Percentiles rank a stretch among this genome's conserved stretches.
Conservation (phyloP, 1,140 invertebrate species). For the Drosophila grimshawi region DNA sequence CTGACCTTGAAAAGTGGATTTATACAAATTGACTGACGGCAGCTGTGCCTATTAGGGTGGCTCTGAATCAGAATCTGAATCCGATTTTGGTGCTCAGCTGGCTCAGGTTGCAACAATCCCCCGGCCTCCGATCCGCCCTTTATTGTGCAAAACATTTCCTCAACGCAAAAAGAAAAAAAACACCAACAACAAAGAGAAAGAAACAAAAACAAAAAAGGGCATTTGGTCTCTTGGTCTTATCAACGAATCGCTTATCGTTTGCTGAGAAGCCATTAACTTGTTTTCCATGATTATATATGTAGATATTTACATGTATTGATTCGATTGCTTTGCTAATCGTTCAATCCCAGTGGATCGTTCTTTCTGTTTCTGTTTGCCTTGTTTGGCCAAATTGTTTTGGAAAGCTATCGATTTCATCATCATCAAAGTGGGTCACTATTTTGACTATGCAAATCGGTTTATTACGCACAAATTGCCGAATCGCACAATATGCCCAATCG, state of each 20-base stretch:
- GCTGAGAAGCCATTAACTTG: constrained; percentile 59
- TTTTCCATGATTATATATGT: constrained; percentile 22
- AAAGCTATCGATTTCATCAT: constrained; percentile 59
- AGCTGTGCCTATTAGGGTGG: constrained; percentile 67
- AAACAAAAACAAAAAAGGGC: constrained; percentile 4
- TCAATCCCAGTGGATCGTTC: constrained; percentile 58
- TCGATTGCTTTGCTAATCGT: constrained; percentile 65
- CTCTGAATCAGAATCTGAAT: constrained; percentile 5
- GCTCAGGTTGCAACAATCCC: constrained; percentile 55
- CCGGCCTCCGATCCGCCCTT: constrained; percentile 23
- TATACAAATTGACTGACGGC: constrained; percentile 68
- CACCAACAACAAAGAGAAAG: background rate
- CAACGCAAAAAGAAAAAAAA: constrained; percentile 17
- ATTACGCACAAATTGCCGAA: constrained; percentile 38
- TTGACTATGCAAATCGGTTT: constrained; percentile 45
- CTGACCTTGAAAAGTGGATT: constrained; percentile 82
- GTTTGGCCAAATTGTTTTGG: constrained; percentile 47
- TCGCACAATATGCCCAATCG: constrained; percentile 15
- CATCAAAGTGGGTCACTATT: constrained; percentile 26
- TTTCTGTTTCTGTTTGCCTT: constrained; percentile 9
- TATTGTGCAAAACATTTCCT: constrained; percentile 46
- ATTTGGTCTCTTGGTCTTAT: constrained; percentile 34
- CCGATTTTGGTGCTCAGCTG: background rate
- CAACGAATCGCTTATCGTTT: constrained; percentile 58
- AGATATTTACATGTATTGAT: constrained; percentile 35